Percentiles rank a stretch among this genome's conserved stretches.
phyloP scores from a whole-genome alignment of 2,797 vertebrate species.

The Bryconaethiops microstoma region DNA sequence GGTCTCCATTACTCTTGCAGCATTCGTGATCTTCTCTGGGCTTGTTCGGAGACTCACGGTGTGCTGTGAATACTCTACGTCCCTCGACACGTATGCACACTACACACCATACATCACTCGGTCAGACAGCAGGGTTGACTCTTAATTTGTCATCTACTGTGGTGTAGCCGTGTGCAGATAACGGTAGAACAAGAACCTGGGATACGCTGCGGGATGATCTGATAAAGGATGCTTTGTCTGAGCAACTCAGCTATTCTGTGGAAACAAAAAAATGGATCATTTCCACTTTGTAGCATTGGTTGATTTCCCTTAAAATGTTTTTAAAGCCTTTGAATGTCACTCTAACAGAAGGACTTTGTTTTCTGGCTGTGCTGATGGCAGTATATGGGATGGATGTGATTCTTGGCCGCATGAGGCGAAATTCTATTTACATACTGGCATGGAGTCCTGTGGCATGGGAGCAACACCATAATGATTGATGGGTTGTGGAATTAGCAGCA shows the following conservation, averaged over 20 bases:
- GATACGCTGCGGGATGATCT: background rate
- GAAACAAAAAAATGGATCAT: background rate
- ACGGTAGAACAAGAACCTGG: background rate
- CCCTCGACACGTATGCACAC: background rate
- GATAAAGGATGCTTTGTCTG: background rate
- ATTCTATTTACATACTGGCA: constrained; percentile 26
- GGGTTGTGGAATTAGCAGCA: constrained; percentile 31
- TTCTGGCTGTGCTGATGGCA: constrained; percentile 30
- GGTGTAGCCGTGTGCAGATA: background rate
- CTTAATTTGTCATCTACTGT: background rate
- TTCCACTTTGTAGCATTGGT: background rate
- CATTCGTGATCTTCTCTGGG: constrained; percentile 30
- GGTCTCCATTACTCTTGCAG: constrained; percentile 52
- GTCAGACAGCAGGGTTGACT: background rate
- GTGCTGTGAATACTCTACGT: constrained; percentile 5
- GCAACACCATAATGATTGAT: constrained; percentile 21
- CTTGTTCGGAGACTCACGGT: constrained; percentile 13
- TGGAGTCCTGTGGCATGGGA: constrained; percentile 16
- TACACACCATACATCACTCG: background rate
- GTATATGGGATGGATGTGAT: constrained; percentile 25
- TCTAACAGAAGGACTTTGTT: constrained; percentile 6
- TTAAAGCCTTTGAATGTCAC: background rate
- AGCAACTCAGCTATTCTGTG: background rate
- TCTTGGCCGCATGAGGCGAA: constrained; percentile 26
- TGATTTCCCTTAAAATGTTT: constrained; percentile 17